Evolutionary conservation across 2,888 invertebrate genomes (phyloP).

Genomic region (Monoplex corrugatus): DNA sequence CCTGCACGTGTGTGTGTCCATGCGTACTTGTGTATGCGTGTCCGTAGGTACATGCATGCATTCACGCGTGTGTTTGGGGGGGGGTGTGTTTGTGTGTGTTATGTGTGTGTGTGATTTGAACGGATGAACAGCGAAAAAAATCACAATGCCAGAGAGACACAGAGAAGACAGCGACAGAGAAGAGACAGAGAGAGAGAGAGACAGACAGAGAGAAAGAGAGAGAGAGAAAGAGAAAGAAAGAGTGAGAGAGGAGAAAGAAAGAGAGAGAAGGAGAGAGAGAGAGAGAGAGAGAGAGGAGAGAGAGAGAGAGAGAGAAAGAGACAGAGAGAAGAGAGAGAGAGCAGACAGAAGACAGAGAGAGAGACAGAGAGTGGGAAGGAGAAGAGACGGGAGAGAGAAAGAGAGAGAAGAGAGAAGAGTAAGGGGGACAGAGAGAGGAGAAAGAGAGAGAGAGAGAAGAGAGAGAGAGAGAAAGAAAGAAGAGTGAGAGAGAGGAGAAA

Average conservation of each 20-base stretch:
- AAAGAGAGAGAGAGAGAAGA: too few relatives aligned
- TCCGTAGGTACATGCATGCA: not conserved
- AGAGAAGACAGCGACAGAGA: not conserved
- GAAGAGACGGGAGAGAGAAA: not conserved
- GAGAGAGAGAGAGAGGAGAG: constrained; percentile 18
- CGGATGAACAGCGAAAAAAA: too few relatives aligned
- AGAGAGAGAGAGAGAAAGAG: constrained; percentile 6
- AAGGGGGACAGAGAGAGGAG: not conserved
- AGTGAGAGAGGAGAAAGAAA: not conserved
- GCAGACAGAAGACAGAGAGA: not conserved
- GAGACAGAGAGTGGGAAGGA: not conserved
- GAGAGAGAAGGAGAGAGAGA: not conserved
- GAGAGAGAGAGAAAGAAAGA: too few relatives aligned
- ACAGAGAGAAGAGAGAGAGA: not conserved
- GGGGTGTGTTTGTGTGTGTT: not conserved
- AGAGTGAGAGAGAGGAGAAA: too few relatives aligned
- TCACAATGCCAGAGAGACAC: not conserved
- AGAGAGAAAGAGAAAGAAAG: not conserved
- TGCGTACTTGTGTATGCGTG: too few relatives aligned
- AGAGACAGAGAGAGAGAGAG: not conserved
- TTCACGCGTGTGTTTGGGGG: not conserved
- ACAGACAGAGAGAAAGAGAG: not conserved
- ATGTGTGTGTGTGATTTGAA: too few relatives aligned
- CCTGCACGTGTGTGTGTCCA: too few relatives aligned
- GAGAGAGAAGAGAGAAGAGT: not conserved